phyloP scores from a whole-genome alignment of 2,888 invertebrate species.

The Drosophila koepferae region DNA sequence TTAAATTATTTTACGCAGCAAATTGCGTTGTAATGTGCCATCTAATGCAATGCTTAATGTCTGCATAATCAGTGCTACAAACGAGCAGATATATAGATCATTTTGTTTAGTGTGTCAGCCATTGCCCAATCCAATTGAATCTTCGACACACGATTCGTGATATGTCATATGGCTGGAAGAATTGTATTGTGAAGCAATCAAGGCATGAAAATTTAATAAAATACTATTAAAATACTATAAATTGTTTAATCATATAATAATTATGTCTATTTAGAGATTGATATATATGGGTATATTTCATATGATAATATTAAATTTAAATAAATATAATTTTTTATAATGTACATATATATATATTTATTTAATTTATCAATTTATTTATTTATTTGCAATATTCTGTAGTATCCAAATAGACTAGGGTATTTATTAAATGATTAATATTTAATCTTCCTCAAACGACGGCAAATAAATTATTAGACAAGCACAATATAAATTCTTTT shows the following conservation, averaged over 20 bases:
- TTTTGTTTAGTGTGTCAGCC: neutral
- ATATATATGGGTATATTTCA: too few relatives aligned
- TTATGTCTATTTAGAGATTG: too few relatives aligned
- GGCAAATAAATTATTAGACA: neutral
- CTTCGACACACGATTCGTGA: neutral
- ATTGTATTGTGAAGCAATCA: neutral
- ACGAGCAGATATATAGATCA: neutral
- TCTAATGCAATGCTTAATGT: neutral
- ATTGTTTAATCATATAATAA: too few relatives aligned
- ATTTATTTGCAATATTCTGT: too few relatives aligned
- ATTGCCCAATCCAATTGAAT: neutral
- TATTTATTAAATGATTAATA: too few relatives aligned
- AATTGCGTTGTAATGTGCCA: slow-evolving; percentile 14
- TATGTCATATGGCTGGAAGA: neutral
- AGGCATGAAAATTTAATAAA: too few relatives aligned
- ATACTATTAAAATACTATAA: too few relatives aligned
- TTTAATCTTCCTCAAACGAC: neutral
- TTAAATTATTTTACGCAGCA: slow-evolving; percentile 44
- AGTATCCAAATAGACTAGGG: too few relatives aligned
- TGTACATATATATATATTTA: too few relatives aligned
- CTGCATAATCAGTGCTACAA: neutral
- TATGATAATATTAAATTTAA: too few relatives aligned
- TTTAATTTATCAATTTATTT: too few relatives aligned
- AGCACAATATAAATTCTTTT: neutral
- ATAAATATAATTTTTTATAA: too few relatives aligned